phyloP scores from a whole-genome alignment of 2,113 vertebrate genomes.

The Apteryx owenii region DNA sequence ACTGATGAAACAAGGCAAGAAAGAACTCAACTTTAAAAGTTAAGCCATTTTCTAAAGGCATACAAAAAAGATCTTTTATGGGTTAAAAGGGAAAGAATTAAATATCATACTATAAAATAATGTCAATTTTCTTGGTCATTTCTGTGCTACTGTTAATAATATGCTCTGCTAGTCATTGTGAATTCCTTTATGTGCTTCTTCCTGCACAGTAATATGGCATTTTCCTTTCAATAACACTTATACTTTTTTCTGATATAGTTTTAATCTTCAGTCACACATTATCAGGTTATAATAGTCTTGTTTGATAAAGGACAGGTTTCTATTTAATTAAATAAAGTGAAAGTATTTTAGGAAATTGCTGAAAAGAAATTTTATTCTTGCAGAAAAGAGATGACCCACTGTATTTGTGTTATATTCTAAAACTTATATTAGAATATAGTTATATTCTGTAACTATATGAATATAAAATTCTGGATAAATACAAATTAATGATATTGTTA shows the following conservation, averaged over 20 bases:
- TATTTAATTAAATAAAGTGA: neutral
- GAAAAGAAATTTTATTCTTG: neutral
- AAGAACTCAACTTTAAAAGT: neutral
- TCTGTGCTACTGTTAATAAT: neutral
- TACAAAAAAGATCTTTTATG: neutral
- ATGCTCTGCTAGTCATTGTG: neutral
- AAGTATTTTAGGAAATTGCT: neutral
- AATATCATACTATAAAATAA: neutral
- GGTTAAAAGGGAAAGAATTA: neutral
- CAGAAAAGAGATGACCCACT: neutral
- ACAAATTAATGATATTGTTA: neutral
- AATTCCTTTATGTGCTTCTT: neutral
- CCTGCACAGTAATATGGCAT: neutral
- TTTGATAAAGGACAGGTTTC: neutral
- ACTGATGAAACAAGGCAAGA: neutral
- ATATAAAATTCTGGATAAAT: neutral
- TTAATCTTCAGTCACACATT: neutral
- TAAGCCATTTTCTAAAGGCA: neutral
- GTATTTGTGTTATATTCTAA: neutral
- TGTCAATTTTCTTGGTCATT: neutral
- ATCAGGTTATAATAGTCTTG: neutral
- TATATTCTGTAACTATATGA: neutral
- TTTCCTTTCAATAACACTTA: neutral
- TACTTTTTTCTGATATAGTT: neutral
- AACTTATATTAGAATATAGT: conserved; percentile 8